Evolutionary conservation across 2,113 vertebrate species (phyloP), one percentile per base, ranked within the genome.

Genomic region (Sminthopsis crassicaudata): DNA sequence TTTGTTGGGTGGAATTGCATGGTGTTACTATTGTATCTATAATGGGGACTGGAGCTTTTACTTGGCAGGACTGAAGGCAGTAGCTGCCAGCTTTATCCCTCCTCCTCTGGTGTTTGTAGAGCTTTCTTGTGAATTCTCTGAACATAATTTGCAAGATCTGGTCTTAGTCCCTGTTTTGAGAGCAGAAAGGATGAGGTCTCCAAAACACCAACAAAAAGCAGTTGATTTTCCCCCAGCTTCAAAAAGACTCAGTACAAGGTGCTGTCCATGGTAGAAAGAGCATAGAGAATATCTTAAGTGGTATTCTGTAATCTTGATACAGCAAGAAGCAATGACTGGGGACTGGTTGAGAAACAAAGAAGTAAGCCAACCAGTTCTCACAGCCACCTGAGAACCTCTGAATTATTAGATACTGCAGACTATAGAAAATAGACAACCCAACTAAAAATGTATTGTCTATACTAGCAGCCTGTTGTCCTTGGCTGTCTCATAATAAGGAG

Each of bases 1-100:
- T 84, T 84, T 84, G 67, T 42, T 42, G 67, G 19, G 67, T 84
- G 67, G 67, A 84, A 84, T 84, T 42, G 67, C 67, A 84, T 84
- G 42, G 67, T 84, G 67, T 84, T 84, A 84, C 67, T 84, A 84
- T 84, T 84, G 67, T 84, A 84, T 84, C 67, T 84, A 84, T 84
- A 84, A 84, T 84, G 67, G 67, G 60, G 67, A 42, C 67, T 42
- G 36, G 67, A 84, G 67, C n/a, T 42, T 84, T 84, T 84, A 84
- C 67, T 84, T 84, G 67, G 67, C 67, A 84, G 67, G 67, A 84
- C 67, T 84, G 67, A 84, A 84, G 16, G 67, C 19, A 42, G 22
- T 42, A 42, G 67, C 67, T 84, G 67, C 67, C 67, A 84, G n/a
- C 67, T 84, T 84, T 84, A 84, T 84, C 67, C 67, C 67, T 84